Evolutionary conservation across 2,113 vertebrate genomes (phyloP).

Genomic region (Muntiacus reevesi): DNA sequence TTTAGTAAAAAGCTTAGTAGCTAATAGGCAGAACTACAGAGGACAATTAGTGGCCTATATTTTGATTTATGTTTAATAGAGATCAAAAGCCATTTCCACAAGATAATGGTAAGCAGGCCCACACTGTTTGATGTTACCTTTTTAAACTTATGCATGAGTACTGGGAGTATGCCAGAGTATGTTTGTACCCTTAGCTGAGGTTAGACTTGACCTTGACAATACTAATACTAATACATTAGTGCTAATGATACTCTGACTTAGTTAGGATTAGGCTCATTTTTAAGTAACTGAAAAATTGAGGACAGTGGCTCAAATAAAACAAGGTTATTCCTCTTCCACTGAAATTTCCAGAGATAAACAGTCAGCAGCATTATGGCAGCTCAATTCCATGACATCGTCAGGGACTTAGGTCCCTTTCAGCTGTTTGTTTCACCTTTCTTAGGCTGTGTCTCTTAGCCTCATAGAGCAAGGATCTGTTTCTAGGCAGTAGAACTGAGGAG

Average conservation of each 20-base stretch:
- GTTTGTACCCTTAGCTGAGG: background rate
- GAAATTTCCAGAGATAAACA: background rate
- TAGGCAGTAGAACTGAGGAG: background rate
- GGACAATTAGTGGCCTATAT: background rate
- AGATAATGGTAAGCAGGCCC: background rate
- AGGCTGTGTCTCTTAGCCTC: background rate
- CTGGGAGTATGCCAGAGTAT: background rate
- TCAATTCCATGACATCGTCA: background rate
- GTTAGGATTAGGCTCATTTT: background rate
- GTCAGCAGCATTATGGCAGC: background rate
- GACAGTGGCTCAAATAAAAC: background rate
- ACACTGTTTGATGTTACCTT: background rate
- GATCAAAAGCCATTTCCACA: background rate
- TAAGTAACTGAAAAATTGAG: background rate
- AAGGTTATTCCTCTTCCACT: background rate
- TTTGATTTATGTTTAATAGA: background rate
- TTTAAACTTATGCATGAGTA: background rate
- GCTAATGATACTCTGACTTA: background rate
- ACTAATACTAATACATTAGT: background rate
- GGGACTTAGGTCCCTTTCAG: background rate
- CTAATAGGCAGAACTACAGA: background rate
- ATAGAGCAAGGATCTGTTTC: background rate
- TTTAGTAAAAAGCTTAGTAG: background rate
- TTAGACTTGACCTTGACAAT: background rate
- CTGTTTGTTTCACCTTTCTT: background rate